Percentiles rank a stretch among this genome's conserved stretches.
Conservation (phyloP, 2,113 vertebrate genomes). For the Rousettus leschenaultii region DNA sequence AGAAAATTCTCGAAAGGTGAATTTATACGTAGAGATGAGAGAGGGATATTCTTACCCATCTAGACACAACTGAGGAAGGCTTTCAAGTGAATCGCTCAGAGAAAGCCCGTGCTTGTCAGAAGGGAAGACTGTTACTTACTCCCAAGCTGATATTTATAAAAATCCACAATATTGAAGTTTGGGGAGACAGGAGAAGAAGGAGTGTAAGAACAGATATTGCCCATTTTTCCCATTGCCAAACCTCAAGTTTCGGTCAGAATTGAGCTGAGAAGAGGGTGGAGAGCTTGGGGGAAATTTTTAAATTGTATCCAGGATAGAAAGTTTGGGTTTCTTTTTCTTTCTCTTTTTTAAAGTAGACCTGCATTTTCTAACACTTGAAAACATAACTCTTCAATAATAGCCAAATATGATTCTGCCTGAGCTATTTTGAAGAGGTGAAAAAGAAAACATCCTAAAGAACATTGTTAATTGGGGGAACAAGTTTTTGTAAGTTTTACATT, state of each 20-base stretch:
- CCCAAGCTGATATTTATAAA: background rate
- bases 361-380: background rate
- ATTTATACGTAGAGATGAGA: background rate
- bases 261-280: background rate
- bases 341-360: background rate
- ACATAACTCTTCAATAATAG: background rate
- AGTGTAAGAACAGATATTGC: background rate
- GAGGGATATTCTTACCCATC: background rate
- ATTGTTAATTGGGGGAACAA: background rate
- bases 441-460: background rate
- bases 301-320: background rate
- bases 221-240: background rate
- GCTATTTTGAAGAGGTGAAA: background rate
- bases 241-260: background rate
- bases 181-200: background rate
- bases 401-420: background rate
- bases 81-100: background rate
- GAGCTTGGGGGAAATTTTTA: background rate
- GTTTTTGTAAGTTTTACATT: background rate
- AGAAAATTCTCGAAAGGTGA: background rate
- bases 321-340: background rate
- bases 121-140: background rate
- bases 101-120: background rate
- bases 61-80: background rate
- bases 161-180: background rate